Base-by-base conservation (phyloP, 2,797 vertebrate species). In the Mallotus villosus region DNA sequence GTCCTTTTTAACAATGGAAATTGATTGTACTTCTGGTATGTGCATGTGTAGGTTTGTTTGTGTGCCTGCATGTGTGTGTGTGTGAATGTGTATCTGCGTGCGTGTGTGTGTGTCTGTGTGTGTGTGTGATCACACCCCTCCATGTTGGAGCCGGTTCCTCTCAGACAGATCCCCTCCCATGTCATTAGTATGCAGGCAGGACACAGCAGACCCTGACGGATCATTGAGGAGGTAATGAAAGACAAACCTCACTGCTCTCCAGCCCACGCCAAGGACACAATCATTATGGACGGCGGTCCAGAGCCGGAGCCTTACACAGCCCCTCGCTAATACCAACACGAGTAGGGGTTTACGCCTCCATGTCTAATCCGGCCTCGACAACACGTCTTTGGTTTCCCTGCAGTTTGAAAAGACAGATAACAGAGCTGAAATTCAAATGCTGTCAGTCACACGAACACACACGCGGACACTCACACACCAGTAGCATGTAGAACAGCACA, bases 221-320 rank as follows among this genome's bases (percentile, higher is more conserved):
- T 74, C 75, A 76, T 55, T 80, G 65, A n/a, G 66, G 77, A 72
- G 63, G 72, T 78, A 78, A 75, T 81, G 75, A 79, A 82, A 73
- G 66, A 61, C 69, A 62, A 69, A 78, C 80, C 41, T 46, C 2
- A 11, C 41, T 46, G 41, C 41, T 46, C 41, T 46, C 41, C 12
- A 34, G 49, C 77, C 75, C 69, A 74, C 37, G 67, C 70, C 75
- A 79, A 79, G 77, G 74, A 70, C 73, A 74, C 51, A 49, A 64
- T 71, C 68, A 78, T 76, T 72, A 46, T 27, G 27, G 25, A 75
- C 58, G 37, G 37, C 67, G 58, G 55, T 11, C 59, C 21, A 58
- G 64, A 49, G 55, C 69, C 67, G 46, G 16, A 65, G n/a, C 19
- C 5, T 17, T 57, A 34, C 34, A 21, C 60, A 75, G 53, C 63